Conservation (phyloP, 2,113 vertebrate genomes). For the human region GRCh38 chr2:24882501-24883000, state of each 20-base stretch:
- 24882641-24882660: background rate
- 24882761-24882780: background rate
- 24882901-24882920: too few relatives aligned
- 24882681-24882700: background rate
- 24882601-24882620: background rate
- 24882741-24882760: background rate
- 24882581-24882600: background rate
- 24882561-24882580: background rate
- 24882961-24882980: too few relatives aligned
- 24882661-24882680: background rate
- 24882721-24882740: background rate
- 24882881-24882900: too few relatives aligned
- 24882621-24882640: background rate
- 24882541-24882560: background rate
- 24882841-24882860: too few relatives aligned
- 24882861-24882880: too few relatives aligned
- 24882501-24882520: background rate
- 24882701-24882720: background rate
- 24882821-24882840: too few relatives aligned
- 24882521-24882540: background rate
- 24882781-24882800: too few relatives aligned
- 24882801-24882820: too few relatives aligned
- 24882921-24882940: too few relatives aligned
- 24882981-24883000: too few relatives aligned
- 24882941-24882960: too few relatives aligned